A percentile compares a stretch with the other conserved stretches of the same genome.
phyloP scores from a whole-genome alignment of 2,888 invertebrate genomes.

The Ichneumon xanthorius region DNA sequence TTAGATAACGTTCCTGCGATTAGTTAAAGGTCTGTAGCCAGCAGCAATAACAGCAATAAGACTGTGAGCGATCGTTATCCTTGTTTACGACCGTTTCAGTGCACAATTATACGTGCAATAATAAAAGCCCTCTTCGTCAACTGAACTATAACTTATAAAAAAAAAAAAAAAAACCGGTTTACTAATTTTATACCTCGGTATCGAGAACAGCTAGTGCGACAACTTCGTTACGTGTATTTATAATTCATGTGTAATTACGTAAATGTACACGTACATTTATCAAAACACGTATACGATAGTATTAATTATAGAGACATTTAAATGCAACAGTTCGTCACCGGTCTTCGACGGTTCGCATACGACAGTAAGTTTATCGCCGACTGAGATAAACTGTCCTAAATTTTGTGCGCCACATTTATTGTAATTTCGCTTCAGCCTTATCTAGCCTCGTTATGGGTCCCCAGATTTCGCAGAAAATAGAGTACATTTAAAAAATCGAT shows the following conservation, averaged over 20 bases:
- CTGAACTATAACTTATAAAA: constrained; percentile 24
- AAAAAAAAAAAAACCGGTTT: constrained; percentile 49
- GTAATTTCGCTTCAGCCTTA: background rate
- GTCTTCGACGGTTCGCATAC: background rate
- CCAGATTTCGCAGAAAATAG: background rate
- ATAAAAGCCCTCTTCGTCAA: constrained; percentile 44
- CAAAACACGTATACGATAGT: constrained; percentile 24
- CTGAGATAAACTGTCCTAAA: constrained; percentile 19
- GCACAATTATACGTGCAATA: constrained; percentile 25
- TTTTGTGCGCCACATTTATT: background rate
- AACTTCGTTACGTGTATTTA: constrained; percentile 25
- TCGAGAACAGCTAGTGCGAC: constrained; percentile 41
- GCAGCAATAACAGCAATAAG: background rate
- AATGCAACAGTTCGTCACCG: background rate
- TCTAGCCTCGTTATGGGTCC: background rate
- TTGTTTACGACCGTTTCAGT: constrained; percentile 3
- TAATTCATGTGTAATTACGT: constrained; percentile 58
- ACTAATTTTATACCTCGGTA: constrained; percentile 57
- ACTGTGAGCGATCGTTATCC: background rate
- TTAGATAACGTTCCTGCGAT: background rate
- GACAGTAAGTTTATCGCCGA: constrained; percentile 13
- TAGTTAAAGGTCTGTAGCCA: background rate
- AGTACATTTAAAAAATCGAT: background rate
- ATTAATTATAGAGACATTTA: constrained; percentile 48
- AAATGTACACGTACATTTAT: constrained; percentile 51